Percentiles rank a stretch among this genome's conserved stretches.
phyloP scores from a whole-genome alignment of 2,888 invertebrate genomes.

The Tetragonula carbonaria region DNA sequence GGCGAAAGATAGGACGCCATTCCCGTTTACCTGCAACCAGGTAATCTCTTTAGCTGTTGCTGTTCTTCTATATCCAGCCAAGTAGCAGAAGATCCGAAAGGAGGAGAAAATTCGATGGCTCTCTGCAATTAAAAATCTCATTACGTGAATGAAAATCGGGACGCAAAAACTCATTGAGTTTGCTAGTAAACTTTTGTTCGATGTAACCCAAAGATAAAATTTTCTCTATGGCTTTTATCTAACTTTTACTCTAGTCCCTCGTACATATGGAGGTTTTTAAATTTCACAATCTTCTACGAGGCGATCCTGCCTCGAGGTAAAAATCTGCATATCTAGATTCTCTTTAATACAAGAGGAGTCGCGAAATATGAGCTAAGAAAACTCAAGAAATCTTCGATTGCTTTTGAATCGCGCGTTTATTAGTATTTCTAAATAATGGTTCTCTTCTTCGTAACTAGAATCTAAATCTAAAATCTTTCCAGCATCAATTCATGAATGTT shows the following conservation, averaged over 20 bases:
- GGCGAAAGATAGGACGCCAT: slow-evolving; percentile 95
- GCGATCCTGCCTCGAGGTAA: not conserved
- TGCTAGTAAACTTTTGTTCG: not conserved
- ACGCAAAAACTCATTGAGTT: not conserved
- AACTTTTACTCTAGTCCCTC: not conserved
- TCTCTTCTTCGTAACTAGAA: not conserved
- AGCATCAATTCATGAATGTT: too few relatives aligned
- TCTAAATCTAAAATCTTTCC: not conserved
- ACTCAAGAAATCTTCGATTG: not conserved
- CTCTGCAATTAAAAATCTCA: slow-evolving; percentile 24
- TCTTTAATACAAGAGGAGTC: not conserved
- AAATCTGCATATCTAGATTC: slow-evolving; percentile 28
- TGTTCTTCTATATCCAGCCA: not conserved
- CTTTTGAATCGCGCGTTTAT: not conserved
- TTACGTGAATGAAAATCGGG: not conserved
- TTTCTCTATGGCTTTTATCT: not conserved
- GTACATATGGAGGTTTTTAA: not conserved
- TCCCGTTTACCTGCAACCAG: slow-evolving; percentile 92
- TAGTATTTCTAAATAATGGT: not conserved
- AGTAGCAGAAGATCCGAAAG: not conserved
- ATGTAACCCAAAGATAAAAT: slow-evolving; percentile 10
- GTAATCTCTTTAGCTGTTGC: not conserved
- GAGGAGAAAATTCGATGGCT: not conserved
- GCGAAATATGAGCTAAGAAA: not conserved
- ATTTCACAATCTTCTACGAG: slow-evolving; percentile 4